Evolutionary conservation across 2,888 invertebrate genomes (phyloP).

Genomic region (Parapristionchus giblindavisi): DNA sequence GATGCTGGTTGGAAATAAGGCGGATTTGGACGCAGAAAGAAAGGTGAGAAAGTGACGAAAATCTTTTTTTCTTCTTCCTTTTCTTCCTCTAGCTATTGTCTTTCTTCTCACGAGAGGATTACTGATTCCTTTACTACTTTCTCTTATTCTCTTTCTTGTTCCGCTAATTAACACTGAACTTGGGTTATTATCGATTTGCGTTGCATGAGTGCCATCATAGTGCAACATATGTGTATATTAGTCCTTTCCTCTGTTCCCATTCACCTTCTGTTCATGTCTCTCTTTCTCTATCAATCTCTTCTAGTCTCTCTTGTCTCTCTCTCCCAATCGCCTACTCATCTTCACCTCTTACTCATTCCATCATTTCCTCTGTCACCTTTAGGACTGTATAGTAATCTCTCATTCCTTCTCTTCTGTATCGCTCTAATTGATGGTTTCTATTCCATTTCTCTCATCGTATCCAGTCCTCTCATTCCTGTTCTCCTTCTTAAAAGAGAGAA

Average conservation of each 20-base stretch:
- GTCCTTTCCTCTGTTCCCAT: conserved; percentile 7
- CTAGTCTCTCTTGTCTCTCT: conserved; percentile 5
- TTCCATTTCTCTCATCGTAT: conserved; percentile 35
- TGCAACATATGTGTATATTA: no score
- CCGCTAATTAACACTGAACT: not conserved
- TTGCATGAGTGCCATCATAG: no score
- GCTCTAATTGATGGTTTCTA: conserved; percentile 25
- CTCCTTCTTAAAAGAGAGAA: not conserved
- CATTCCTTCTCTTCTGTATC: not conserved
- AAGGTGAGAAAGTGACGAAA: conserved; percentile 45
- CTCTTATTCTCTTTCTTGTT: not conserved
- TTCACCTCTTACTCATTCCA: conserved; percentile 6
- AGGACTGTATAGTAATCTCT: conserved; percentile 16
- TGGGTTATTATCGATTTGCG: no score
- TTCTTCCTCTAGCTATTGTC: no score
- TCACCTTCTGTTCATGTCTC: not conserved
- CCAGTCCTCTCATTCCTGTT: conserved; percentile 19
- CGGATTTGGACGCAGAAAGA: conserved; percentile 66
- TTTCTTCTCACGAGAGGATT: no score
- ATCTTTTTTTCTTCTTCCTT: no score
- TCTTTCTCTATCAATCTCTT: not conserved
- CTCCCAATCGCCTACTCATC: not conserved
- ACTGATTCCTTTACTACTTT: no score
- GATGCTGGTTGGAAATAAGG: conserved; percentile 70
- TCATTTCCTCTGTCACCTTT: conserved; percentile 13